Base-by-base conservation (phyloP, 2,113 vertebrate species). In the Apodemus sylvaticus region DNA sequence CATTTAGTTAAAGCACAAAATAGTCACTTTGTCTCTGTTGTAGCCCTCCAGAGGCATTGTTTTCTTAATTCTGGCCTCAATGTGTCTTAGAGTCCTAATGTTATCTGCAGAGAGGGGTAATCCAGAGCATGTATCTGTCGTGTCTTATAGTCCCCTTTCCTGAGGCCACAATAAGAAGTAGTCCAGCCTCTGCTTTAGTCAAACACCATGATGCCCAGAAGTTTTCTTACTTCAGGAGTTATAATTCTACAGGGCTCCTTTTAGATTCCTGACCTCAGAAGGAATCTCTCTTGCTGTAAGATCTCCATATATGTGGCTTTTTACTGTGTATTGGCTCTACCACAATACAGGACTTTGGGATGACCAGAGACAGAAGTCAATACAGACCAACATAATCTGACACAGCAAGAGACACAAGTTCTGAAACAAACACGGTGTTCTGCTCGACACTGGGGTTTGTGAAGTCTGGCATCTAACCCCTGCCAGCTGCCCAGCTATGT, bases 1-100 rank as follows among this genome's bases (percentile, higher is more conserved):
- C 45, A 39, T 82, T 86, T 77, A 51, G 45, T 60, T 73, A 83
- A 73, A 89, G 17, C 68, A 70, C 71, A 83, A 62, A 93, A 88
- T n/a, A 70, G 12, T 85, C n/a, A 62, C 45, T 79, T 93, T 76
- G 55, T 36, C 19, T 42, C 26, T 60, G 53, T 70, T 42, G 22
- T 45, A 85, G 60, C 60, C 85, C 34, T 42, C 51, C 51, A 78
- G 60, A 85, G 9, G 17, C 34, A 17, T 10, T 70, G 70, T 71
- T 39, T 7, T 58, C 1, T 86, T 88, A 58, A 71, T 42, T 48
- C 45, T 90, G 66, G 55, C 10, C 29, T 17, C 51, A 68, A 4
- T 45, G 42, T 73, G 13, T 53, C 73, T 90, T 24, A 1, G 4
- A 86, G 42, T 76, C 66, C 8, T 58, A 19, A 83, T 60, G 71